Evolutionary conservation across 2,113 vertebrate genomes (phyloP), one percentile per base, ranked within the genome.

Genomic region (Eonycteris spelaea): DNA sequence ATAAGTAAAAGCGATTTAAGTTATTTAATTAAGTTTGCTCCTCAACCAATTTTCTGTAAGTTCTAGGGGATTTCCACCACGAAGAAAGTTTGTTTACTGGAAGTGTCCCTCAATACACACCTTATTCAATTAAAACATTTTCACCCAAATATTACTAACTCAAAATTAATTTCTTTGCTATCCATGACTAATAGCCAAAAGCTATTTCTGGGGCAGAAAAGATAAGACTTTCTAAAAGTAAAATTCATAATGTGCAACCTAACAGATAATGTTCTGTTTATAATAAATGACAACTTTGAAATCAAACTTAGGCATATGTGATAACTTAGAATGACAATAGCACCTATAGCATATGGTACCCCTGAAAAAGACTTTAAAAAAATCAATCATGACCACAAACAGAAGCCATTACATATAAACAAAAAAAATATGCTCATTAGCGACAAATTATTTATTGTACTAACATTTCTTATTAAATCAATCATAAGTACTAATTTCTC

Each of bases 151-250:
- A 45, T 75, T 67, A 95, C 28, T 75, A 95, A 93, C 65, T 84
- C 84, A 85, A 97, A 96, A 95, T 93, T 97, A 97, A 75, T 94
- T 91, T 96, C 63, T 95, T 95, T 95, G 86, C 70, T 83, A 95
- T 61, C 67, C 79, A 87, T 92, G 73, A 93, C 91, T 95, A 95
- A 97, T 45, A 95, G 90, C 94, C 94, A 93, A 96, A 97, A 82
- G 71, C 86, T 97, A 95, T 95, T 97, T 95, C 96, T 97, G 94
- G 88, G 87, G 87, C 71, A 97, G 40, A 91, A 96, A 97, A 97
- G 97, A 97, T 97, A 97, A 97, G 95, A 86, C 92, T 95, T 96
- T 95, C 85, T 91, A 78, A 75, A 95, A 93, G 93, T 96, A 93
- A 91, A 96, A 68, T 90, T 83, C 83, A 90, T 38, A 82, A 96